Conservation (phyloP, 2,888 invertebrate species). For the Arge pagana region DNA sequence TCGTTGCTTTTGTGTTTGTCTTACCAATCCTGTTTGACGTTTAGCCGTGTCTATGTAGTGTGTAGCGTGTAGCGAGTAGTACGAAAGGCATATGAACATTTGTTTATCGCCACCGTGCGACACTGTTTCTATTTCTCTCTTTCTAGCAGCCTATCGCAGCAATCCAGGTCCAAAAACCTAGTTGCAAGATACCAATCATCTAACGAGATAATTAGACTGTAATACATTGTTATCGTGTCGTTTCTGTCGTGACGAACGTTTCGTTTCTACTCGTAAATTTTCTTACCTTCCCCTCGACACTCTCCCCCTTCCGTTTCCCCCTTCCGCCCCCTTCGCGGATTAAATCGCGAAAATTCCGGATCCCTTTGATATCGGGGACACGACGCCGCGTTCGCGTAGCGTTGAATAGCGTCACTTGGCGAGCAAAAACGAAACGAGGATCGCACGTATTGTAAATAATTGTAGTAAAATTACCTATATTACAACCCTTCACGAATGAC, state of each 20-base stretch:
- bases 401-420: no score
- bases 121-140: conserved; percentile 58
- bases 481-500: conserved; percentile 49
- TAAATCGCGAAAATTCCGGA: no score
- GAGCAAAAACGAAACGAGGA: conserved; percentile 39
- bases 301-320: no score
- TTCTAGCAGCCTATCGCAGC: conserved; percentile 60
- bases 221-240: conserved; percentile 10
- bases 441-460: conserved; percentile 43
- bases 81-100: conserved; percentile 50
- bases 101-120: conserved; percentile 53
- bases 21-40: conserved; percentile 47
- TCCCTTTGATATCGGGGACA: no score
- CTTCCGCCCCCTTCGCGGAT: no score
- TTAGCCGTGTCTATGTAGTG: conserved; percentile 54
- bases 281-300: not conserved
- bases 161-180: conserved; percentile 57
- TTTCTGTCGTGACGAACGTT: not conserved
- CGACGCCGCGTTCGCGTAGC: no score
- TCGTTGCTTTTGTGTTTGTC: conserved; percentile 57
- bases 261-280: conserved; percentile 3
- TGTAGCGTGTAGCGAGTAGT: conserved; percentile 53
- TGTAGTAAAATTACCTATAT: conserved; percentile 41
- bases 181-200: conserved; percentile 55
- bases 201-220: conserved; percentile 34